A percentile compares a stretch with the other conserved stretches of the same genome.
These are phyloP conservation scores for Prionace glauca DNA, from an alignment of 2,797 vertebrate species.

Conservation along the genomic window DNA sequence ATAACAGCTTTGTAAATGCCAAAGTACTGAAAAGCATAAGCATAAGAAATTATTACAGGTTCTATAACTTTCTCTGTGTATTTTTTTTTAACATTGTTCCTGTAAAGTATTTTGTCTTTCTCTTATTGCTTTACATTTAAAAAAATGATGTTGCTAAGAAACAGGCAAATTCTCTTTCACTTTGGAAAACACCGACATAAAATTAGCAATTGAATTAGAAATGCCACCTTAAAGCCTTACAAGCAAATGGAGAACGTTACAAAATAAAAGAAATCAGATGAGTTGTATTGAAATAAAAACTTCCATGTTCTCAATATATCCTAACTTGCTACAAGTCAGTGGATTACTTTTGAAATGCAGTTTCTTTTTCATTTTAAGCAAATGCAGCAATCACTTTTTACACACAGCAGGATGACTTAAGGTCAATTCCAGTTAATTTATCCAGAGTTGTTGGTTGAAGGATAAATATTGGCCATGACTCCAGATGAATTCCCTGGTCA, in stretches of 20 bases:
- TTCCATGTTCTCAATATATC: background rate
- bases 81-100: background rate
- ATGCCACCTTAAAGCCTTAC: background rate
- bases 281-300: constrained; percentile 1
- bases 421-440: background rate
- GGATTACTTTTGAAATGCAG: background rate
- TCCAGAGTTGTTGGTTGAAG: background rate
- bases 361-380: background rate
- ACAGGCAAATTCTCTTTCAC: background rate
- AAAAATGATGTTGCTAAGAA: background rate
- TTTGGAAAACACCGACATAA: background rate
- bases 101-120: background rate
- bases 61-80: background rate
- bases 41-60: background rate
- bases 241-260: too few species aligned
- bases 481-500: background rate
- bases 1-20: background rate
- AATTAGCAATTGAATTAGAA: background rate
- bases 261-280: background rate
- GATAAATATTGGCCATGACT: background rate
- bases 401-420: background rate
- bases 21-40: background rate
- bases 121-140: background rate
- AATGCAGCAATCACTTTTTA: background rate
- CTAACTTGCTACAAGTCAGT: background rate